Percentiles rank a stretch among this genome's conserved stretches.
phyloP scores from a whole-genome alignment of 2,888 invertebrate genomes.

The Polylopha cassiicola region DNA sequence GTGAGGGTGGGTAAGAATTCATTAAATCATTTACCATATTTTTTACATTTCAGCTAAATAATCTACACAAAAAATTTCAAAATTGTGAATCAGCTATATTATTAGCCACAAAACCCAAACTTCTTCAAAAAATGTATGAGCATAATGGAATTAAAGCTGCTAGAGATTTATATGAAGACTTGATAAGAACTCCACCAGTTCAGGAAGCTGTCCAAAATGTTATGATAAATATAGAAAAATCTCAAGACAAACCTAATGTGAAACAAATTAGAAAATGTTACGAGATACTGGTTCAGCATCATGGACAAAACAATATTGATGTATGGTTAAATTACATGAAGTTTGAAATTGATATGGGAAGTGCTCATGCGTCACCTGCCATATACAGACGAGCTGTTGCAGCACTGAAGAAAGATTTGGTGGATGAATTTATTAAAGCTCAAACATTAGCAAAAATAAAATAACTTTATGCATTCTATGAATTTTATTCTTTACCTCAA shows the following conservation, averaged over 20 bases:
- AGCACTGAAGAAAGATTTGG: constrained; percentile 70
- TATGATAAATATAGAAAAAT: constrained; percentile 77
- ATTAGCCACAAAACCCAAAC: constrained; percentile 76
- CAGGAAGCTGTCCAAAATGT: constrained; percentile 78
- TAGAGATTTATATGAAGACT: constrained; percentile 78
- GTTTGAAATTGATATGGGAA: constrained; percentile 81
- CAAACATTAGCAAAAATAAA: constrained; percentile 72
- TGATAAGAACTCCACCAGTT: constrained; percentile 77
- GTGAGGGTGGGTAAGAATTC: too few species aligned
- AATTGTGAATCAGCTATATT: constrained; percentile 69
- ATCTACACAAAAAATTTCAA: constrained; percentile 55
- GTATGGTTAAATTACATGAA: constrained; percentile 86
- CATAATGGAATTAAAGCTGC: constrained; percentile 74
- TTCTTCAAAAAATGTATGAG: constrained; percentile 77
- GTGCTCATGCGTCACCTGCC: constrained; percentile 70
- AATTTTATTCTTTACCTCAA: constrained; percentile 23
- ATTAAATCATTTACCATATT: too few species aligned
- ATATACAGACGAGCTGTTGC: constrained; percentile 81
- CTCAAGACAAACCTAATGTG: constrained; percentile 59
- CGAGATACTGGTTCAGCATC: constrained; percentile 80
- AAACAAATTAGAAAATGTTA: constrained; percentile 77
- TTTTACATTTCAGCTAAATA: constrained; percentile 53
- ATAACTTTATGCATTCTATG: constrained; percentile 31
- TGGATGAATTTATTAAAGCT: constrained; percentile 73
- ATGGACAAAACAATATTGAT: constrained; percentile 80